phyloP scores from a whole-genome alignment of 2,888 invertebrate species.

The Hydroisotoma schaefferi region DNA sequence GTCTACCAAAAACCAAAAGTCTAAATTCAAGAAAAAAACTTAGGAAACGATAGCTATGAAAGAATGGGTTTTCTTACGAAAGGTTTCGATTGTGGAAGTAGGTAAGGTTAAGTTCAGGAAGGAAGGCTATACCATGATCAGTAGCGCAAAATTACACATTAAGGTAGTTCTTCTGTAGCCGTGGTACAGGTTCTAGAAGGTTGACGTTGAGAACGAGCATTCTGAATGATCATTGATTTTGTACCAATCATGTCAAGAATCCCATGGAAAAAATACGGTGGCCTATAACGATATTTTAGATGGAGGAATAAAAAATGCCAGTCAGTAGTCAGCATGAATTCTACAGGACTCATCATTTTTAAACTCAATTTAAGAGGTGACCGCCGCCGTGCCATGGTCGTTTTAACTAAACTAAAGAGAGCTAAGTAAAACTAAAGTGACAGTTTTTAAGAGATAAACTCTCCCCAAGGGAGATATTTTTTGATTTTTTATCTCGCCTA shows the following conservation, averaged over 20 bases:
- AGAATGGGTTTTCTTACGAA: too few species aligned
- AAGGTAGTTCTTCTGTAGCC: too few species aligned
- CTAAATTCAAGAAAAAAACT: too few species aligned
- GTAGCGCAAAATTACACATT: too few species aligned
- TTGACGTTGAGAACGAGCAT: too few species aligned
- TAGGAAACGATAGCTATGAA: too few species aligned
- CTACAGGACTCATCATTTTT: conserved; percentile 40
- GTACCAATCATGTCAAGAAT: conserved; percentile 18
- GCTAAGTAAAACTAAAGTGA: conserved; percentile 19
- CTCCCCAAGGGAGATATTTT: conserved; percentile 18
- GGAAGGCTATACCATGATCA: too few species aligned
- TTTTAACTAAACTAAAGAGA: conserved; percentile 29
- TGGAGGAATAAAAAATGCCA: conserved; percentile 29
- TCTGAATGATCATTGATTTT: conserved; percentile 26
- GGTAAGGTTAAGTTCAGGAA: too few species aligned
- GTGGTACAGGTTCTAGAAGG: too few species aligned
- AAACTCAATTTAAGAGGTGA: conserved; percentile 42
- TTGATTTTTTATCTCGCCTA: conserved; percentile 16
- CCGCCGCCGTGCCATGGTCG: too few species aligned
- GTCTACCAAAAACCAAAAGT: too few species aligned
- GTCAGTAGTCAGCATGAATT: conserved; percentile 12
- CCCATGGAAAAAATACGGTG: neutral
- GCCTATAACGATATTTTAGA: conserved; percentile 10
- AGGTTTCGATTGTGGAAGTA: too few species aligned
- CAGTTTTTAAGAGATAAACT: conserved; percentile 26